Evolutionary conservation across 2,113 vertebrate species (phyloP), one percentile per base, ranked within the genome.

Genomic region (Morone saxatilis): DNA sequence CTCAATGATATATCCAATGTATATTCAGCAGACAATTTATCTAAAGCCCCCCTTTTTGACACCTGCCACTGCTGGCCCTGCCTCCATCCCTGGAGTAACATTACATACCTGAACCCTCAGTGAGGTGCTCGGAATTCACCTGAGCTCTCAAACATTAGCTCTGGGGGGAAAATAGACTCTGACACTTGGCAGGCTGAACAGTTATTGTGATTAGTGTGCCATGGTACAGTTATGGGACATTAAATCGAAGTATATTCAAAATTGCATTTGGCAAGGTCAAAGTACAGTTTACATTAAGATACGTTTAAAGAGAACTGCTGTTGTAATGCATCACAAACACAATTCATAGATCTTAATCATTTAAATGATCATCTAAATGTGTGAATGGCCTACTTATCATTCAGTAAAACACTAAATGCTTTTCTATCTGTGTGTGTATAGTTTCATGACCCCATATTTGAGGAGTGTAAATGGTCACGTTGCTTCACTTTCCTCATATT

Each of bases 161-260:
- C 59, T 4, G 8, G 25, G 75, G 71, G 78, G 45, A 50, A 54
- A 86, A 67, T 22, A 53, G 61, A 41, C 38, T 47, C 45, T 59
- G 62, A 73, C 79, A 83, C 63, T 87, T 84, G 79, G 68, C 56
- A 79, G 53, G 63, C 68, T 84, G 54, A 71, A 65, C 69, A 88
- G 57, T 83, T 70, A 59, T 40, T 16, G 71, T 53, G 80, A 81
- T 91, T 75, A 86, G 67, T 81, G 74, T 67, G 70, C 62, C 17
- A 3, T 69, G 60, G n/a, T n/a, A 48, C 12, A 7, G 20, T 62
- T 68, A 78, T 31, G 61, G 82, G 17, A 81, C 80, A 80, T 76
- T 66, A 78, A 75, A 66, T 83, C 40, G 48, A 83, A 86, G 47
- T 61, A 31, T 65, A 70, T 76, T 68, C n/a, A 57, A 63, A 19